Percentiles rank a stretch among this genome's conserved stretches.
Conservation (phyloP, 2,888 invertebrate genomes). For the Drosophila vallismaia region DNA sequence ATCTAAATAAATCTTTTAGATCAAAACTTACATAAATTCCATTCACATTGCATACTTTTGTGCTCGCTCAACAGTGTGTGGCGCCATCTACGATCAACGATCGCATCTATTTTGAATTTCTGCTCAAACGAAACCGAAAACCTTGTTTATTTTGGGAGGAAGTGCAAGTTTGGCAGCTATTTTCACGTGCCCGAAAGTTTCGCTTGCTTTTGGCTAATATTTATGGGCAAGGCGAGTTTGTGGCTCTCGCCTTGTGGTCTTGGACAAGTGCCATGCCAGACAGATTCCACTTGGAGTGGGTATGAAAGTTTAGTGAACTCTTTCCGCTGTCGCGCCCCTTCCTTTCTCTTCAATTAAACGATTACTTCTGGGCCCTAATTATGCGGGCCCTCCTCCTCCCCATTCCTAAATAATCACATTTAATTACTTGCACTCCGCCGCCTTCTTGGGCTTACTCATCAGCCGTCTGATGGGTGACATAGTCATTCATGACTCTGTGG, state of each 20-base stretch:
- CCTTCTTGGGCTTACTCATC: slow-evolving; percentile 32
- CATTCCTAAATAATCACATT: slow-evolving; percentile 64
- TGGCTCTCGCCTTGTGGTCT: slow-evolving; percentile 20
- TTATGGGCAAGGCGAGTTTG: slow-evolving; percentile 42
- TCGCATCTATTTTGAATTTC: neutral
- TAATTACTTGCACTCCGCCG: slow-evolving; percentile 64
- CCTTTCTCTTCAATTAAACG: slow-evolving; percentile 20
- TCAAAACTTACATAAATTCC: neutral
- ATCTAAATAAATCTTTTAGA: too few relatives aligned
- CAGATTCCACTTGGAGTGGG: slow-evolving; percentile 30
- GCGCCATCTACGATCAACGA: slow-evolving; percentile 20
- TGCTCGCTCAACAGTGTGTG: neutral
- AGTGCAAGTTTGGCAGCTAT: slow-evolving; percentile 35
- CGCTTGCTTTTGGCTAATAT: slow-evolving; percentile 12
- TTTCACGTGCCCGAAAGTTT: slow-evolving; percentile 36
- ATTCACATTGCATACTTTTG: slow-evolving; percentile 18
- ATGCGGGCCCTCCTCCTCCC: slow-evolving; percentile 32
- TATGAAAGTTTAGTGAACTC: slow-evolving; percentile 66
- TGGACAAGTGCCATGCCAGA: slow-evolving; percentile 6
- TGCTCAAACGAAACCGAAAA: slow-evolving; percentile 26
- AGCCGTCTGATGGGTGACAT: slow-evolving; percentile 31
- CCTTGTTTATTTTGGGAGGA: slow-evolving; percentile 9
- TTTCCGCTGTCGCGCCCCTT: slow-evolving; percentile 7
- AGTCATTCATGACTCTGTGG: neutral
- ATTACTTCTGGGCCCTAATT: slow-evolving; percentile 61